Percentiles rank a stretch among this genome's conserved stretches.
phyloP scores from a whole-genome alignment of 1,140 invertebrate genomes.

The Caenorhabditis inopinata region DNA sequence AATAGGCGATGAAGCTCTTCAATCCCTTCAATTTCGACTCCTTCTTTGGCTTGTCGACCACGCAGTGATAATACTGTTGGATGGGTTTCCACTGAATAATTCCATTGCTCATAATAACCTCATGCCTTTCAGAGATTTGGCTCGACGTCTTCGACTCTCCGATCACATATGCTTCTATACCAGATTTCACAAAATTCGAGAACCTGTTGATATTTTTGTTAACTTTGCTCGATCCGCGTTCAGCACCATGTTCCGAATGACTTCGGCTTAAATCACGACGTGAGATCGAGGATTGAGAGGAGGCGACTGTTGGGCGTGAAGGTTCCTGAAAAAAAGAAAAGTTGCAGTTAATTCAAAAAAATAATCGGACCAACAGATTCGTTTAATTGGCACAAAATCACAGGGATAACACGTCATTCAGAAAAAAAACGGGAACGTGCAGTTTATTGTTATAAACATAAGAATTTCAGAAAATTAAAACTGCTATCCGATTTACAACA shows the following conservation, averaged over 20 bases:
- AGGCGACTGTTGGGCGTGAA: neutral
- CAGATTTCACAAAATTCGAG: conserved; percentile 85
- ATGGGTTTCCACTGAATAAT: conserved; percentile 76
- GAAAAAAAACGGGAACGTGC: no score
- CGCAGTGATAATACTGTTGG: conserved; percentile 77
- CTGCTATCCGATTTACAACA: no score
- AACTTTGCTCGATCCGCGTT: conserved; percentile 12
- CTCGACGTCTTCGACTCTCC: conserved; percentile 76
- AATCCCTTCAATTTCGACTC: conserved; percentile 93
- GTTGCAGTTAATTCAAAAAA: no score
- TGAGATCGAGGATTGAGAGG: neutral
- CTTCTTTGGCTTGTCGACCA: conserved; percentile 78
- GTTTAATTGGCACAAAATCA: no score
- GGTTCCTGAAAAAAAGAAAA: neutral
- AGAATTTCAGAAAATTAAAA: no score
- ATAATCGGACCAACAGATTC: no score
- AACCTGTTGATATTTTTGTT: conserved; percentile 72
- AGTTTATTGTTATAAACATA: no score
- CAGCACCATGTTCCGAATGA: conserved; percentile 12
- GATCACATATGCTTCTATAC: conserved; percentile 86
- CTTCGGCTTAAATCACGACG: conserved; percentile 12
- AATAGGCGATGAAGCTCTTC: conserved; percentile 95
- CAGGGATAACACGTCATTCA: no score
- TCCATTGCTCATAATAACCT: conserved; percentile 73
- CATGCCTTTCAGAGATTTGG: conserved; percentile 77